These are phyloP conservation scores for Brachionus rubens DNA, from an alignment of 1,140 invertebrate species.

Conservation along the genomic window DNA sequence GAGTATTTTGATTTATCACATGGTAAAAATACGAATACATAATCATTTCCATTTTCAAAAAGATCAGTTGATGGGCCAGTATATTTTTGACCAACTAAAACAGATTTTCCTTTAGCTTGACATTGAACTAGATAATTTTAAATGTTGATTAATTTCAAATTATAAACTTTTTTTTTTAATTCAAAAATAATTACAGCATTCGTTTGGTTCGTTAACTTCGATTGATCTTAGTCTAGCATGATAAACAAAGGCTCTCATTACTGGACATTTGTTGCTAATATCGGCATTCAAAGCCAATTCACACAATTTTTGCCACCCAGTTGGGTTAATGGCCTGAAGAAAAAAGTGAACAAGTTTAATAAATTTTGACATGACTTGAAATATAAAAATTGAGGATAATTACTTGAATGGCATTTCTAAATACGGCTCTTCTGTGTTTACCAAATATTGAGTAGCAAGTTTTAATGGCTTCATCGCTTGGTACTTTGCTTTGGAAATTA, in stretches of 20 bases:
- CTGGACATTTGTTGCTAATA: background rate
- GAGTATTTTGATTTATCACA: constrained; percentile 41
- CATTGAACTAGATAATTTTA: background rate
- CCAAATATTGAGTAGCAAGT: constrained; percentile 27
- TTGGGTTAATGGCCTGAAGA: constrained; percentile 9
- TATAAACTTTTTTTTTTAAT: too few species aligned
- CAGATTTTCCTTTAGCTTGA: constrained; percentile 12
- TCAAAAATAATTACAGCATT: constrained; percentile 23
- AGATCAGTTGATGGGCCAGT: background rate
- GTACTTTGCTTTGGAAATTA: background rate
- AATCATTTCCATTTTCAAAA: constrained; percentile 20
- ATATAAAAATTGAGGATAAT: background rate
- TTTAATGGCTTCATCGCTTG: constrained; percentile 31
- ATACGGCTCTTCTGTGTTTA: background rate
- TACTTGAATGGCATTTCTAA: constrained; percentile 33
- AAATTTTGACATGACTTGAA: too few species aligned
- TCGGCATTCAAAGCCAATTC: background rate
- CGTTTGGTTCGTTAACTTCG: constrained; percentile 15
- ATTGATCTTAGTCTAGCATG: constrained; percentile 19
- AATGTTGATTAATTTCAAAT: too few species aligned
- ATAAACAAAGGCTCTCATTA: constrained; percentile 36
- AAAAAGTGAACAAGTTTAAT: background rate
- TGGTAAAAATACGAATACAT: constrained; percentile 33
- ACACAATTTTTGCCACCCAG: constrained; percentile 37
- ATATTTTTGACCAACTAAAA: background rate